Evolutionary conservation across 1,140 invertebrate genomes (phyloP).

Genomic region (Stratiolaelaps scimitus): DNA sequence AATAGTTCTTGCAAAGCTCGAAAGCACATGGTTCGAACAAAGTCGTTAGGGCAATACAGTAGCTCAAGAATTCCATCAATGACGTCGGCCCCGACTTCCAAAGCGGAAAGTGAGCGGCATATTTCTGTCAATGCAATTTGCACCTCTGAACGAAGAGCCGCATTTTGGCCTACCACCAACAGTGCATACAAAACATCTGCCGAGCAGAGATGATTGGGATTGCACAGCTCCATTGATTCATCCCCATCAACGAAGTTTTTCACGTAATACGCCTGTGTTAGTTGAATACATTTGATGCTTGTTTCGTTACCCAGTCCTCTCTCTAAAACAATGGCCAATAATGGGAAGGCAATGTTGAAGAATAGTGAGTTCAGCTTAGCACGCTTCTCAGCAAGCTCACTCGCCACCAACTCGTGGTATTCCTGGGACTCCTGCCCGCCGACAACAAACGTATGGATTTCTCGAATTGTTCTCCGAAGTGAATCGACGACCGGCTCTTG

Average conservation of each 20-base stretch:
- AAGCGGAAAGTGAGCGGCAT: neutral
- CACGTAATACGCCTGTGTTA: neutral
- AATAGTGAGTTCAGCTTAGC: constrained; percentile 16
- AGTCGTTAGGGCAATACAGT: constrained; percentile 24
- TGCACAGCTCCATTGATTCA: constrained; percentile 13
- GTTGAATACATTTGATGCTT: neutral
- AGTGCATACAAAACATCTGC: constrained; percentile 16
- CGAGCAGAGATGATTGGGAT: constrained; percentile 16
- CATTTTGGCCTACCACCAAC: constrained; percentile 9
- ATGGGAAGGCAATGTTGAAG: constrained; percentile 6
- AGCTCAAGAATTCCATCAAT: constrained; percentile 25
- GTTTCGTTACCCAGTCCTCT: neutral
- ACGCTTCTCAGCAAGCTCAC: neutral
- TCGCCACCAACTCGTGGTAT: constrained; percentile 15
- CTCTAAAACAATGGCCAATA: neutral
- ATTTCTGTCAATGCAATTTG: neutral
- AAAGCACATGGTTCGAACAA: neutral
- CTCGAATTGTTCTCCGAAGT: constrained; percentile 1
- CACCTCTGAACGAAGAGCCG: constrained; percentile 5
- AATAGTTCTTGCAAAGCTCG: neutral
- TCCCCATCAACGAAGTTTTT: constrained; percentile 11
- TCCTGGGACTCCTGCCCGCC: neutral
- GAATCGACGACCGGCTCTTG: neutral
- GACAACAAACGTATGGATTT: constrained; percentile 6
- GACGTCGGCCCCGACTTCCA: neutral